Evolutionary conservation across 1,140 invertebrate species (phyloP).

Genomic region (Zaprionus gabonicus): DNA sequence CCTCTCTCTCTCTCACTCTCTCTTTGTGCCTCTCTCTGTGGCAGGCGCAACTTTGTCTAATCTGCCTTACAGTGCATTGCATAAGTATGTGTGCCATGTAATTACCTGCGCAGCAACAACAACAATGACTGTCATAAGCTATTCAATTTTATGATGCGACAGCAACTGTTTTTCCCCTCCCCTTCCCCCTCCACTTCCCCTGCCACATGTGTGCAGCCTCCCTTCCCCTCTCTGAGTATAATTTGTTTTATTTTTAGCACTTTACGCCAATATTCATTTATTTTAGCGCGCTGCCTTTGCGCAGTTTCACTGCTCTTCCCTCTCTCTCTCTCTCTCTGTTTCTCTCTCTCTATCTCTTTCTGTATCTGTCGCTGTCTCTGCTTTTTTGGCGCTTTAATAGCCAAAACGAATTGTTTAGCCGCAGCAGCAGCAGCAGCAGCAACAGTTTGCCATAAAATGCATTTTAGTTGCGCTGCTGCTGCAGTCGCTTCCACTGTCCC

Average conservation of each 20-base stretch:
- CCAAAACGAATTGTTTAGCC: slow-evolving; percentile 75
- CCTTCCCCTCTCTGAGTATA: background rate
- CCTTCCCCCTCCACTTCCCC: background rate
- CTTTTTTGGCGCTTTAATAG: slow-evolving; percentile 66
- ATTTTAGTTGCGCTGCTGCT: slow-evolving; percentile 72
- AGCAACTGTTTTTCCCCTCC: slow-evolving; percentile 2
- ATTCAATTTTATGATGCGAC: slow-evolving; percentile 36
- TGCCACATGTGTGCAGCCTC: too few relatives aligned
- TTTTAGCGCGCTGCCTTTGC: slow-evolving; percentile 27
- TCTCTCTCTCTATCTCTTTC: background rate
- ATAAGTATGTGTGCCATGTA: slow-evolving; percentile 16
- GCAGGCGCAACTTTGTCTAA: slow-evolving; percentile 18
- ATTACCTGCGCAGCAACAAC: slow-evolving; percentile 12
- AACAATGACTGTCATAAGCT: slow-evolving; percentile 57
- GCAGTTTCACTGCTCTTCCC: too few relatives aligned
- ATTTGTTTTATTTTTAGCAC: slow-evolving; percentile 51
- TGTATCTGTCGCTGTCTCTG: background rate
- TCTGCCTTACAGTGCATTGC: background rate
- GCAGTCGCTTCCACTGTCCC: slow-evolving; percentile 12
- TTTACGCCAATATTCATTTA: slow-evolving; percentile 51
- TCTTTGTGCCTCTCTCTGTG: background rate
- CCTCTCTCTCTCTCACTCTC: background rate
- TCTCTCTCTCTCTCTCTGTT: background rate
- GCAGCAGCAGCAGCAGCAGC: slow-evolving; percentile 45
- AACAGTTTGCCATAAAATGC: slow-evolving; percentile 60